Percentiles rank a stretch among this genome's conserved stretches.
These are phyloP conservation scores for Beaufortia kweichowensis DNA, from an alignment of 2,113 vertebrate species.

Conservation along the genomic window DNA sequence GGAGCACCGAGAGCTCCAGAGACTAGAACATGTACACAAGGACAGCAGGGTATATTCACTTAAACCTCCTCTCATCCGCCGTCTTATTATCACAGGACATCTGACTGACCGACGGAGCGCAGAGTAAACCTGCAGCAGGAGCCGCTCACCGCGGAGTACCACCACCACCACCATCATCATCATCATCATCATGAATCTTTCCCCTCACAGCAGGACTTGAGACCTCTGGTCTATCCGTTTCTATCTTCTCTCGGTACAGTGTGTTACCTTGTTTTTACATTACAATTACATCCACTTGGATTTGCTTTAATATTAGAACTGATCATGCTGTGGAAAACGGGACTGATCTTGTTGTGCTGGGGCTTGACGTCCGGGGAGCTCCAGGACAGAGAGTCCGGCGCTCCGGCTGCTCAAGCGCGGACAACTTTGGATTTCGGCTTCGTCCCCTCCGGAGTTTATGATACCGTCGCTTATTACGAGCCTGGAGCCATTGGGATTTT, in stretches of 20 bases:
- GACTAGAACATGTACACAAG: background rate
- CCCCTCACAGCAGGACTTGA: conserved; percentile 62
- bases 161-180: conserved; percentile 63
- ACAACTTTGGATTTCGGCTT: conserved; percentile 82
- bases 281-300: background rate
- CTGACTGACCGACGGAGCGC: conserved; percentile 48
- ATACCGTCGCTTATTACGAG: conserved; percentile 81
- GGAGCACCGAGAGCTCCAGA: conserved; percentile 3
- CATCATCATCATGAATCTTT: conserved; percentile 52
- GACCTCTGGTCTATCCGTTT: conserved; percentile 49
- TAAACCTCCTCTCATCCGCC: background rate
- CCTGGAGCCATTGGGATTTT: conserved; percentile 84
- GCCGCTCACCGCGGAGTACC: conserved; percentile 46
- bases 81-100: conserved; percentile 26
- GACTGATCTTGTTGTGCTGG: conserved; percentile 70
- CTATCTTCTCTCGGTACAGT: conserved; percentile 35
- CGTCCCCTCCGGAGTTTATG: conserved; percentile 82
- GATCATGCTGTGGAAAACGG: conserved; percentile 71
- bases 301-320: conserved; percentile 41
- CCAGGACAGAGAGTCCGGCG: conserved; percentile 62
- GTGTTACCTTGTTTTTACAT: conserved; percentile 6
- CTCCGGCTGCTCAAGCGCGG: conserved; percentile 56
- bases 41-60: background rate
- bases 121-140: conserved; percentile 53
- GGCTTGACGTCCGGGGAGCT: conserved; percentile 68